Base-by-base conservation (phyloP, 1,140 invertebrate species). In the Gonioctena quinquepunctata region DNA sequence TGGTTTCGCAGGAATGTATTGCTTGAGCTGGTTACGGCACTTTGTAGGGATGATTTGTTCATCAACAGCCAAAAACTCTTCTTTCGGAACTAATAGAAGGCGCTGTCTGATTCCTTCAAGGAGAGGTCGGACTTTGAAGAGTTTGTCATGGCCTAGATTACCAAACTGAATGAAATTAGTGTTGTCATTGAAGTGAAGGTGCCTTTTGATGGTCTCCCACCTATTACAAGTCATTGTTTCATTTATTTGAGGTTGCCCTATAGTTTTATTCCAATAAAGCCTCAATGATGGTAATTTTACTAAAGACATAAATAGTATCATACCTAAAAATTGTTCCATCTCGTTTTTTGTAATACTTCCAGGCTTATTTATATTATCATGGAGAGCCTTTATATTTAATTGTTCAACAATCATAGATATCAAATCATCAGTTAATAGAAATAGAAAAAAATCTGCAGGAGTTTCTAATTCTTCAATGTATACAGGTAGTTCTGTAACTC, bases 141-240 rank as follows among this genome's bases (percentile, higher is more conserved):
- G 26, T 11, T 48, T 11, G 21, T 66, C 65, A 26, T 33, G 3
- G 7, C 28, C 28, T 8, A 13, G 7, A 8, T 33, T 7, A 33
- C 28, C 13, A 13, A 7, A 7, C 11, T 13, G 7, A 33, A 13
- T 33, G 7, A 33, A 8, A 26, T 25, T 16, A 33, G 7, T 13
- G 26, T 66, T 66, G 23, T 66, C 26, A 25, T 66, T 66, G 65
- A 66, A 66, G 52, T 66, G 65, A 3, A 66, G 21, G 25, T 57
- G 18, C 13, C 21, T 56, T 16, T 52, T 52, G 56, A 57, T 56
- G 7, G 7, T 13, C 13, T 33, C 28, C 7, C 7, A 33, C 25
- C 50, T 50, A 56, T 66, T 54, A 54, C 65, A 54, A 16, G 13
- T 27, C 52, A 66, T 26, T 6, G 56, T 18, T 11, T 66, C 50